Conservation (phyloP, 35 echinoderm and acorn worm genomes). For the Ophioderma brevispina region DNA sequence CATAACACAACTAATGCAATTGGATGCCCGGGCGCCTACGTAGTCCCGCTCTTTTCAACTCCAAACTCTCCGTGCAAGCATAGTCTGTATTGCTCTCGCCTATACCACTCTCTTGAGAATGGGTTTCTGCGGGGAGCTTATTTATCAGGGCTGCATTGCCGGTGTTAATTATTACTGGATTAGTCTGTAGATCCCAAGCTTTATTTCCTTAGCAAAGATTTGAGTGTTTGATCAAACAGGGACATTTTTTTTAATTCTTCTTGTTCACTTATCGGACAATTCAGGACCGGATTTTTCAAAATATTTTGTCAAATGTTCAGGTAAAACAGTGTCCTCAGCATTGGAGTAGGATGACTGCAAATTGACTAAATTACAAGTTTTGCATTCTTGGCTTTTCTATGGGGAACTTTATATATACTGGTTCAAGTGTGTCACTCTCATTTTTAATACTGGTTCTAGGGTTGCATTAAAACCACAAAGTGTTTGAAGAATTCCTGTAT, state of each 20-base stretch:
- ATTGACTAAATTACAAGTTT: not conserved
- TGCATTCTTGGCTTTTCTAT: not conserved
- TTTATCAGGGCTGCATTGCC: not conserved
- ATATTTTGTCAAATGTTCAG: not conserved
- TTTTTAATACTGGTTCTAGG: too few species aligned
- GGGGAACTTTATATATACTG: not conserved
- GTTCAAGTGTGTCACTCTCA: not conserved
- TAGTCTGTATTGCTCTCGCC: conserved; percentile 36
- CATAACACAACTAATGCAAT: conserved; percentile 10
- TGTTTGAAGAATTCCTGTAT: too few species aligned
- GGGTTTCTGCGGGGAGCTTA: conserved; percentile 12
- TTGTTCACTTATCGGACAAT: not conserved
- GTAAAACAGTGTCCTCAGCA: not conserved
- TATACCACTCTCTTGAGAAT: conserved; percentile 45
- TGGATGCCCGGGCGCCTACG: conserved; percentile 29
- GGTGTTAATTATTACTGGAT: not conserved
- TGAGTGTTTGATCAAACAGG: not conserved
- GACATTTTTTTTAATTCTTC: not conserved
- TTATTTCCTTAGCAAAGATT: not conserved
- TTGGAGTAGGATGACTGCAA: not conserved
- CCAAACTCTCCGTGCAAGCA: not conserved
- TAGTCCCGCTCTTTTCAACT: not conserved
- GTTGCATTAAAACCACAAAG: too few species aligned
- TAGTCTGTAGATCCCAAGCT: not conserved
- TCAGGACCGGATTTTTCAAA: not conserved